Percentiles rank a stretch among this genome's conserved stretches.
Evolutionary conservation across 2,113 vertebrate species (phyloP).

Genomic region (Pluvianellus socialis): DNA sequence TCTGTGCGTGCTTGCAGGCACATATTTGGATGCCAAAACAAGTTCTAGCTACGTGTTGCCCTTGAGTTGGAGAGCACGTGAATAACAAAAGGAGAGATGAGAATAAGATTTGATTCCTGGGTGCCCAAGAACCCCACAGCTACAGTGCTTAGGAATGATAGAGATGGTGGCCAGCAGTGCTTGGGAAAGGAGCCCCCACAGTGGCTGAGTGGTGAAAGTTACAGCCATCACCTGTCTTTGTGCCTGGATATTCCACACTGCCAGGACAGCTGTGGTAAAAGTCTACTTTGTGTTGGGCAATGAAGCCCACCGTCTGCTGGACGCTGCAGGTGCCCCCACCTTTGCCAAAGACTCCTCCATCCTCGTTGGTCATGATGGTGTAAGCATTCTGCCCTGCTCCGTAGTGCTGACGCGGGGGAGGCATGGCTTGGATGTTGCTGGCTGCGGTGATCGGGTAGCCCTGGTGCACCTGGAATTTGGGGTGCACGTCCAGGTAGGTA

Average conservation of each 20-base stretch:
- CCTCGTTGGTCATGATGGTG: background rate
- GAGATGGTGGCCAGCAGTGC: slow-evolving; percentile 8
- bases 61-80: background rate
- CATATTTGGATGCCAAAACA: background rate
- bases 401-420: background rate
- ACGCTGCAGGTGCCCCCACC: slow-evolving; percentile 10
- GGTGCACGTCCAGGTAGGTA: slow-evolving; percentile 14
- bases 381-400: slow-evolving; percentile 36
- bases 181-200: background rate
- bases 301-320: slow-evolving; percentile 58
- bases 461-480: slow-evolving; percentile 37
- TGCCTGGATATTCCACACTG: slow-evolving; percentile 10
- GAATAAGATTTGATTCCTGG: background rate
- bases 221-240: slow-evolving; percentile 29
- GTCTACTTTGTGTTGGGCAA: slow-evolving; percentile 65
- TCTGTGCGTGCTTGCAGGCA: background rate
- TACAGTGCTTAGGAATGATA: slow-evolving; percentile 43
- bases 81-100: background rate
- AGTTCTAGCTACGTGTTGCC: background rate
- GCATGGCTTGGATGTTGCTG: background rate
- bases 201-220: slow-evolving; percentile 27
- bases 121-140: background rate
- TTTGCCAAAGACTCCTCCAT: slow-evolving; percentile 54
- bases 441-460: background rate
- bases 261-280: slow-evolving; percentile 55